Base-by-base conservation (phyloP, 2,113 vertebrate species). In the Ivindomyrus marchei region DNA sequence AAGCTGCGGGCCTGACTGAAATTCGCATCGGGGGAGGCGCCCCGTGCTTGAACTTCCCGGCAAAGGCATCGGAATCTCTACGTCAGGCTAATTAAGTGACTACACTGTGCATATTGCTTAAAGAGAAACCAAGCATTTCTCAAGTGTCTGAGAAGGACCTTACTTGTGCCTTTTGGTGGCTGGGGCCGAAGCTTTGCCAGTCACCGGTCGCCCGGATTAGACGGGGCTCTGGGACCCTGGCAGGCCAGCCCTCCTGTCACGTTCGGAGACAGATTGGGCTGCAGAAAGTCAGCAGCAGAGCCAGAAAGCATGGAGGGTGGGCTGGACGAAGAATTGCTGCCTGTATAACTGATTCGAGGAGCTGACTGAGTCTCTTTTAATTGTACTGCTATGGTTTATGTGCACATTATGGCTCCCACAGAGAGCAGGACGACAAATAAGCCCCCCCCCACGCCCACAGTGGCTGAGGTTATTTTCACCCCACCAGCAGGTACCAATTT, bases 341-440 rank as follows among this genome's bases (percentile, higher is more conserved):
- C 47, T 36, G 19, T 45, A 17, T 21, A 53, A n/a, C 39, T 85
- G 89, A 85, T 31, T 46, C n/a, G 39, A 52, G 36, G 53, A 42
- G 31, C 31, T 15, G 19, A 31, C 4, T 53, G 47, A 52, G 46
- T 66, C 47, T 27, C 74, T 53, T 80, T 88, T 88, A 90, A 80
- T 74, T 56, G 66, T 88, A 90, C 47, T 45, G 90, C 66, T 77
- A 70, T 88, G 49, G 86, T 88, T 88, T 90, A 88, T 46, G 90
- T 31, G 85, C 50, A n/a, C 70, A 53, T 88, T 53, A 83, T 66
- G 10, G 3, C 45, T n/a, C 90, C 62, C 53, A 70, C 56, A 42
- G 70, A 52, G 85, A 90, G 66, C 62, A 45, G 46, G 31, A 42
- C 15, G 36, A 36, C 86, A 83, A 87, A 46, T 24, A 62, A 87